Conservation (phyloP, 1,140 invertebrate genomes). For the Ephestia elutella region DNA sequence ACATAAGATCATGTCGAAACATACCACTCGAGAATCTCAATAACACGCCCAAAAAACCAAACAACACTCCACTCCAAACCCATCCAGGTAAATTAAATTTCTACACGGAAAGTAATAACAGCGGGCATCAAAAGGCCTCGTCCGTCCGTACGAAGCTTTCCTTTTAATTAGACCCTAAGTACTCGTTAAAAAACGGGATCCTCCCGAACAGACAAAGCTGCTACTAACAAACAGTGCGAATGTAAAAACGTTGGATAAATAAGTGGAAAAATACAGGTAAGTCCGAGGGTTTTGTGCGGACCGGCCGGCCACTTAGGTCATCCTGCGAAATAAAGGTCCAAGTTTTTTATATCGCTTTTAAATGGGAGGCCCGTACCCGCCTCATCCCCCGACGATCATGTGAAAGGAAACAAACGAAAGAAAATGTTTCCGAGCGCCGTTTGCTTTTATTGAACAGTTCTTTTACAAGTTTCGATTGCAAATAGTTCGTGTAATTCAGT, state of each 20-base stretch:
- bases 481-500: slow-evolving; percentile 71
- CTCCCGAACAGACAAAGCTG: slow-evolving; percentile 68
- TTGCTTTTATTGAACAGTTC: slow-evolving; percentile 65
- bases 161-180: slow-evolving; percentile 74
- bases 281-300: slow-evolving; percentile 70
- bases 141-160: slow-evolving; percentile 68
- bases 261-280: slow-evolving; percentile 74
- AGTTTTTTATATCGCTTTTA: slow-evolving; percentile 73
- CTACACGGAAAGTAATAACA: slow-evolving; percentile 68
- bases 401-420: slow-evolving; percentile 73
- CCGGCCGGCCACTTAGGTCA: slow-evolving; percentile 72
- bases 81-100: slow-evolving; percentile 70
- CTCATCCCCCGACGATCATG: slow-evolving; percentile 65
- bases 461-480: slow-evolving; percentile 68
- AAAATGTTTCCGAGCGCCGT: slow-evolving; percentile 69
- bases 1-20: slow-evolving; percentile 6
- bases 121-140: slow-evolving; percentile 70
- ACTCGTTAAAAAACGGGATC: slow-evolving; percentile 73
- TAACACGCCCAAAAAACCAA: slow-evolving; percentile 34
- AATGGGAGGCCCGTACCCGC: slow-evolving; percentile 65
- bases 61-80: slow-evolving; percentile 58
- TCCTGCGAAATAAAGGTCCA: slow-evolving; percentile 70
- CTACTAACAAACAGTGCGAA: slow-evolving; percentile 66
- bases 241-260: slow-evolving; percentile 73
- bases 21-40: slow-evolving; percentile 33